These are phyloP conservation scores for Raphicerus campestris DNA, from an alignment of 2,113 vertebrate genomes.

Conservation along the genomic window DNA sequence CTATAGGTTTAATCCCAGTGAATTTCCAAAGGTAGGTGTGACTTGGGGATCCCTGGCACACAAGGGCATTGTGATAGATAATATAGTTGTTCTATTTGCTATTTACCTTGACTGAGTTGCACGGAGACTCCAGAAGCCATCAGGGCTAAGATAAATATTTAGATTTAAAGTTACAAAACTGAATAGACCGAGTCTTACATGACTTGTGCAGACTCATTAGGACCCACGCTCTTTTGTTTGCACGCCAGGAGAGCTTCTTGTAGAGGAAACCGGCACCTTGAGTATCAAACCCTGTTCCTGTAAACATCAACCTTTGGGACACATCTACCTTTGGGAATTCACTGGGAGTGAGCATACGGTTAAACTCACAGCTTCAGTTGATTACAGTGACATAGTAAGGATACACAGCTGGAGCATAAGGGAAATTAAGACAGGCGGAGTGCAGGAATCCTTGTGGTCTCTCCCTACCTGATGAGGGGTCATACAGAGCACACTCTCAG, in stretches of 20 bases:
- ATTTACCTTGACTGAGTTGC: neutral
- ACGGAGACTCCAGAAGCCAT: neutral
- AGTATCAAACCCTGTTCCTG: neutral
- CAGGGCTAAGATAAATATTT: neutral
- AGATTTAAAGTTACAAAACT: neutral
- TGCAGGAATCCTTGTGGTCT: accelerated
- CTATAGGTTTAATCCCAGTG: too few relatives aligned
- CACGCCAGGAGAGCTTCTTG: neutral
- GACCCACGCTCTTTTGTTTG: neutral
- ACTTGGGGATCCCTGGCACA: too few relatives aligned
- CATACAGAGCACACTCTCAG: neutral
- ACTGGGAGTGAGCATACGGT: accelerated
- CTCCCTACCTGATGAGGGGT: accelerated
- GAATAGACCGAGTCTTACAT: neutral
- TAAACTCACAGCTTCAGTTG: neutral
- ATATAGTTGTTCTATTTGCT: neutral
- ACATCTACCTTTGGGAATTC: neutral
- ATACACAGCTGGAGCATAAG: accelerated
- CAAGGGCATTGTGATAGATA: neutral
- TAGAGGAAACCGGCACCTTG: accelerated
- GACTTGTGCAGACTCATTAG: neutral
- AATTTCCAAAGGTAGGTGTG: neutral
- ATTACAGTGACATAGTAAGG: accelerated
- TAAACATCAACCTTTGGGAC: neutral
- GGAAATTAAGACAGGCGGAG: too few relatives aligned